A percentile compares a stretch with the other conserved stretches of the same genome.
Evolutionary conservation across 2,113 vertebrate species (phyloP).

Genomic region (Oncorhynchus tshawytscha): DNA sequence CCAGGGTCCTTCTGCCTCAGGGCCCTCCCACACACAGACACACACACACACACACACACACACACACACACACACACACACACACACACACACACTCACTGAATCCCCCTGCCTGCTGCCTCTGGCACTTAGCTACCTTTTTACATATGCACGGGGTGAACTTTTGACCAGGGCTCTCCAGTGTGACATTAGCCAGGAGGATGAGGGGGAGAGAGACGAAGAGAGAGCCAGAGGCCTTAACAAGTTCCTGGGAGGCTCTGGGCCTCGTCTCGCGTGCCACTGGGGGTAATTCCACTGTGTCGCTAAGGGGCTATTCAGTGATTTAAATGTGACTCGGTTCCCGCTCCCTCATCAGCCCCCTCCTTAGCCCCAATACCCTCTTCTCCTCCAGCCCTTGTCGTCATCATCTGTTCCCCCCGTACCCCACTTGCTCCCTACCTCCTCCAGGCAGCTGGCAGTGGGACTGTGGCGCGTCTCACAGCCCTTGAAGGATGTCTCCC

Average conservation of each 20-base stretch:
- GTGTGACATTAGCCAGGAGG: constrained; percentile 83
- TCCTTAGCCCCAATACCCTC: constrained; percentile 4
- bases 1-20: neutral
- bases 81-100: neutral
- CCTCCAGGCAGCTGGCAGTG: constrained; percentile 76
- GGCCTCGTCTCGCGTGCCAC: constrained; percentile 77
- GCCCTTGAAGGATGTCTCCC: constrained; percentile 92
- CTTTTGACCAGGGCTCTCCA: constrained; percentile 91
- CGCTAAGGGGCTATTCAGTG: constrained; percentile 58
- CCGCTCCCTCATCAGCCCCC: constrained; percentile 33
- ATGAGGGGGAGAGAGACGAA: neutral
- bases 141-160: constrained; percentile 93
- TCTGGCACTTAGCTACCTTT: constrained; percentile 85
- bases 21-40: neutral
- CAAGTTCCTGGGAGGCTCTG: constrained; percentile 97
- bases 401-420: constrained; percentile 25
- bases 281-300: constrained; percentile 83
- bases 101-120: constrained; percentile 82
- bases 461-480: constrained; percentile 82
- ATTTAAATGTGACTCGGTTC: constrained; percentile 58
- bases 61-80: constrained; percentile 4
- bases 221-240: constrained; percentile 84
- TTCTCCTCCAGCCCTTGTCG: constrained; percentile 10
- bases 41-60: neutral
- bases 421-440: constrained; percentile 20